A percentile compares a stretch with the other conserved stretches of the same genome.
These are phyloP conservation scores for Ormyrus nitidulus DNA, from an alignment of 2,888 invertebrate genomes.

Conservation along the genomic window DNA sequence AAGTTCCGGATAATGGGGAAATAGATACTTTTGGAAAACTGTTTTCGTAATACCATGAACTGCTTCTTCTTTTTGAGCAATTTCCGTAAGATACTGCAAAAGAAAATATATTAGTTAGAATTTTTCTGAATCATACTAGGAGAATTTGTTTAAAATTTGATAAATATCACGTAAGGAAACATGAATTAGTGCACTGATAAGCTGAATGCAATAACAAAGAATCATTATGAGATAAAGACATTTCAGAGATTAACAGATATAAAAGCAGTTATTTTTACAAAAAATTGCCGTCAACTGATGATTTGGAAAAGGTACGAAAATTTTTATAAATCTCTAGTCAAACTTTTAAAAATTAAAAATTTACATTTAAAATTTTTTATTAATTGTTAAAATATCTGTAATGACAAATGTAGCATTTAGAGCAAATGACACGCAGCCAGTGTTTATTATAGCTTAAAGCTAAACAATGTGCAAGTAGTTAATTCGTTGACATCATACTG, in stretches of 20 bases:
- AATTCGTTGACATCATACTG: too few species aligned
- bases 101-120: slow-evolving; percentile 19
- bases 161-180: slow-evolving; percentile 1
- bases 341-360: too few species aligned
- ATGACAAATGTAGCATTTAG: too few species aligned
- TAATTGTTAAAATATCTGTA: too few species aligned
- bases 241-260: background rate
- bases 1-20: slow-evolving; percentile 86
- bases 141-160: slow-evolving; percentile 15
- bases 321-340: too few species aligned
- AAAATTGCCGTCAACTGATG: background rate
- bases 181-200: slow-evolving; percentile 26
- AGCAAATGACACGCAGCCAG: too few species aligned
- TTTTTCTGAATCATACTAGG: background rate
- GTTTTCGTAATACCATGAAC: slow-evolving; percentile 83
- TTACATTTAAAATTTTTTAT: too few species aligned
- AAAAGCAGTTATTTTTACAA: slow-evolving; percentile 7
- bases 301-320: too few species aligned
- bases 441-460: too few species aligned
- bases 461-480: too few species aligned
- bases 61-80: slow-evolving; percentile 83
- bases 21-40: slow-evolving; percentile 85
- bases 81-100: slow-evolving; percentile 83
- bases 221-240: slow-evolving; percentile 32
- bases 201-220: slow-evolving; percentile 27